Base-by-base conservation (phyloP, 2,888 invertebrate genomes). In the Pseudolycoriella hygida region DNA sequence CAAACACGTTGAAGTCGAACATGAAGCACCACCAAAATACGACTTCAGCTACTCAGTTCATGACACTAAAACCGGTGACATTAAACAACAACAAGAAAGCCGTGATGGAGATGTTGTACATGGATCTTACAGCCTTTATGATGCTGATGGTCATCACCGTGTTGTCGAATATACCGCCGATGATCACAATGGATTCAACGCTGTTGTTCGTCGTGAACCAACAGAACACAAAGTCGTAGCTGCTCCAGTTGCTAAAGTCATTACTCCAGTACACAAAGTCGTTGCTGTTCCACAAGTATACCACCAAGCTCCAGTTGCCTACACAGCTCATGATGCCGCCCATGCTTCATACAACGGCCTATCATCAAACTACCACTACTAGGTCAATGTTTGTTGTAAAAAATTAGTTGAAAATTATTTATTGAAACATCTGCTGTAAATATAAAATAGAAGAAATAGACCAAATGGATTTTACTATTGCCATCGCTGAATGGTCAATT, bases 91-190 rank as follows among this genome's bases (percentile, higher is more conserved):
- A 53, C 58, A 60, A 45, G 65, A 65, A 57, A 51, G 57, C 11
- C 60, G 65, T 44, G 54, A 56, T 48, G 64, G 64, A 45, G 64
- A 65, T 53, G 57, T 55, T 43, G 64, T 64, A 38, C 59, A 62
- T 48, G 65, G 65, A 18, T 55, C 57, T 51, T 65, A 64, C 54
- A 60, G 61, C 19, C 54, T 65, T 18, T 53, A 64, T 40, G 64
- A 65, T 46, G 48, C 64, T 44, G 65, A 65, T 52, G 65, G 65
- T 44, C 58, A 57, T 50, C 62, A 57, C 51, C 58, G 66, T 49
- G 59, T 56, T 44, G 66, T 66, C 17, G 60, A 66, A 42, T 66
- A 66, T 56, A 59, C 60, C 45, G 65, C 65, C 46, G 65, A 64
- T 52, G 54, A 57, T 18, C 56, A 58, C 50, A 60, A 60, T 47